phyloP scores from a whole-genome alignment of 2,888 invertebrate species.

The Polia nebulosa region DNA sequence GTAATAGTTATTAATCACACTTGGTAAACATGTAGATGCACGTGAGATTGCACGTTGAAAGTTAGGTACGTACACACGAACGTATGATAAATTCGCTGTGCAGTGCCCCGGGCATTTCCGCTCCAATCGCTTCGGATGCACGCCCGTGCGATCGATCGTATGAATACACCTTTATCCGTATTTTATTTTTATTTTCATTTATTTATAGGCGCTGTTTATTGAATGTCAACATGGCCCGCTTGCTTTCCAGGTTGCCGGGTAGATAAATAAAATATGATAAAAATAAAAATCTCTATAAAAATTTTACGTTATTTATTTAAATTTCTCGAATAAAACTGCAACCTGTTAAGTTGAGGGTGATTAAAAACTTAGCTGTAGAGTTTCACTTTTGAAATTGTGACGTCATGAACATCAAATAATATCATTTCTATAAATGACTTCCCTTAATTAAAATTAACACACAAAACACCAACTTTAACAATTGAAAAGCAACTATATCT shows the following conservation, averaged over 20 bases:
- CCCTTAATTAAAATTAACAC: constrained; percentile 3
- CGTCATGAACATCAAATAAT: not conserved
- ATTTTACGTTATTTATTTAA: constrained; percentile 13
- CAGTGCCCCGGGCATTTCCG: constrained; percentile 85
- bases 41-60: constrained; percentile 72
- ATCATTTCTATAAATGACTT: not conserved
- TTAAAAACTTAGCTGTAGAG: not conserved
- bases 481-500: constrained; percentile 17
- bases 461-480: constrained; percentile 1
- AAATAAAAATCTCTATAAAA: constrained; percentile 28
- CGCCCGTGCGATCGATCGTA: constrained; percentile 83
- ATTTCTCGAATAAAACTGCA: not conserved
- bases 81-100: constrained; percentile 86
- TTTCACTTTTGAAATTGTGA: not conserved
- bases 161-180: constrained; percentile 84
- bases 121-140: constrained; percentile 85
- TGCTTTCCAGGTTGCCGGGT: constrained; percentile 43
- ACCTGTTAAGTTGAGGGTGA: not conserved
- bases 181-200: constrained; percentile 78
- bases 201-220: constrained; percentile 67
- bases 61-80: constrained; percentile 75
- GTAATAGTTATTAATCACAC: constrained; percentile 62
- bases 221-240: constrained; percentile 56
- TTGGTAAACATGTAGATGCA: constrained; percentile 52
- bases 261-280: constrained; percentile 47